Percentiles rank a stretch among this genome's conserved stretches.
Evolutionary conservation across 2,113 vertebrate species (phyloP).

Genomic region (Aegotheles bennettii): DNA sequence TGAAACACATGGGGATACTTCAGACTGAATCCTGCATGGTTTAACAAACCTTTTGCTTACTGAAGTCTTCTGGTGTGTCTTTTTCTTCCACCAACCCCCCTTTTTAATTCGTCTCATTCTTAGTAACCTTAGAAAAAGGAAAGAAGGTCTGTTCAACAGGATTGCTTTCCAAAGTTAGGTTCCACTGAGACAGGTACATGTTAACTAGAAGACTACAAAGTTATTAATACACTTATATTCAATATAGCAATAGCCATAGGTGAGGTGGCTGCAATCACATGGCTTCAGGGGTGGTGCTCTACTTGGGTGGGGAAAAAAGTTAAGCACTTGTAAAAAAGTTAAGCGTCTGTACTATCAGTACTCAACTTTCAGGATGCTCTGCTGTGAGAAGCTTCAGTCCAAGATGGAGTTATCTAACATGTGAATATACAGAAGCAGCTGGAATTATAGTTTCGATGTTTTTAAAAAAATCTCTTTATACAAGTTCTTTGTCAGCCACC

Average conservation of each 20-base stretch:
- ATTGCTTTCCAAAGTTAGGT: not conserved
- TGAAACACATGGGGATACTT: not conserved
- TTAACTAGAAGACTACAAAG: not conserved
- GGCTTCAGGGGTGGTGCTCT: not conserved
- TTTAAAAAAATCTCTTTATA: fast-evolving
- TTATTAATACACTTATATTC: not conserved
- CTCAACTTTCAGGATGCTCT: not conserved
- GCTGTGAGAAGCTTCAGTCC: not conserved
- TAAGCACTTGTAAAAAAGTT: not conserved
- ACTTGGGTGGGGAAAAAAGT: not conserved
- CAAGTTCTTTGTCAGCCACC: not conserved
- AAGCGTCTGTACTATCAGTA: not conserved
- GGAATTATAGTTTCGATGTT: not conserved
- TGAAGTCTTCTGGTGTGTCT: not conserved
- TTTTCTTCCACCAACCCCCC: fast-evolving
- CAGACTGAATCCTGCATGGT: not conserved
- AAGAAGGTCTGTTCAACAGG: not conserved
- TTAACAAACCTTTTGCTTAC: not conserved
- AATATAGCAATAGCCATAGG: not conserved
- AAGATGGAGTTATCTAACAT: not conserved
- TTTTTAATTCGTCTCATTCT: not conserved
- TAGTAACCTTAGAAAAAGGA: not conserved
- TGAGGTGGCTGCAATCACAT: fast-evolving
- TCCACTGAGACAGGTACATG: not conserved
- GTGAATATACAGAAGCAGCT: not conserved